phyloP scores from a whole-genome alignment of 2,113 vertebrate genomes.

The Cairina moschata region DNA sequence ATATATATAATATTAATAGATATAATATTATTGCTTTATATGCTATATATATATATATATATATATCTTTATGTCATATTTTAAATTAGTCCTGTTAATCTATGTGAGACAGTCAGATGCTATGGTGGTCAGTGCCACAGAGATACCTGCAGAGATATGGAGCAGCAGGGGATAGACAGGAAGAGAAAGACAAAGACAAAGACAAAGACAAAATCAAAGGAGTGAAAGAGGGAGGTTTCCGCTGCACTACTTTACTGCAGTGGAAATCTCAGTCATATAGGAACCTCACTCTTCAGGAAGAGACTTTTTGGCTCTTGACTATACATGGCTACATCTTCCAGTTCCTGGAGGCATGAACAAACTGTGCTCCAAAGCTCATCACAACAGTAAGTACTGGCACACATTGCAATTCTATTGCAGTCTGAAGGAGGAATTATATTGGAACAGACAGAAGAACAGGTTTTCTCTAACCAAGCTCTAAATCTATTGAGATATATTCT shows the following conservation, averaged over 20 bases:
- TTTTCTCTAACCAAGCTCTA: neutral
- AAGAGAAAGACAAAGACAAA: neutral
- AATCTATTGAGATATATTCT: neutral
- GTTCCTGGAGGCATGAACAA: constrained; percentile 32
- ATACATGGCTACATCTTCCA: neutral
- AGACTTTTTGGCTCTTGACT: constrained; percentile 32
- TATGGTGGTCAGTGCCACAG: neutral
- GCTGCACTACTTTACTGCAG: neutral
- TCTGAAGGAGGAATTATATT: neutral
- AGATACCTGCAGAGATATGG: neutral
- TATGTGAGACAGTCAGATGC: neutral
- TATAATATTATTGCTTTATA: too few species aligned
- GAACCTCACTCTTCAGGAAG: neutral
- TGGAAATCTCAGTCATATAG: neutral
- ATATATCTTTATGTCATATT: neutral
- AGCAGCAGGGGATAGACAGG: neutral
- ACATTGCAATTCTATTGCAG: neutral
- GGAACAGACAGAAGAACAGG: neutral
- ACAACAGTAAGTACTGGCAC: constrained; percentile 22
- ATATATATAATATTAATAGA: too few species aligned
- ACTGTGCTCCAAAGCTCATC: constrained; percentile 29
- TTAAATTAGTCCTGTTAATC: neutral
- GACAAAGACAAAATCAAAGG: neutral
- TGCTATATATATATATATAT: too few species aligned
- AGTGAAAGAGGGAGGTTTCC: fast-evolving